These are phyloP conservation scores for Pachydiplax longipennis DNA, from an alignment of 2,888 invertebrate genomes.

Conservation along the genomic window DNA sequence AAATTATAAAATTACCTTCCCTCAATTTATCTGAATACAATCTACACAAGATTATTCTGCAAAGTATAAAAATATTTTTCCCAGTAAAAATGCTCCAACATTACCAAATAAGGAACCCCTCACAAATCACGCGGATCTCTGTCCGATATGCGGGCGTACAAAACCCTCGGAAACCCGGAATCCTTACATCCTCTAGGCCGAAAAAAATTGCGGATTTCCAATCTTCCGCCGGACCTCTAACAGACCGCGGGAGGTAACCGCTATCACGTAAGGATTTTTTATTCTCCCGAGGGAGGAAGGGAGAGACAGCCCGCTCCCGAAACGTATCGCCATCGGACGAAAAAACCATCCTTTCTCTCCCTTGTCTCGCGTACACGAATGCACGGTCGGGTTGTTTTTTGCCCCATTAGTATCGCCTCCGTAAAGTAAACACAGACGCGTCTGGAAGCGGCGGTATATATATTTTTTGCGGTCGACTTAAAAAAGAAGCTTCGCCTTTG, in stretches of 20 bases:
- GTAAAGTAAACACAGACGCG: constrained; percentile 41
- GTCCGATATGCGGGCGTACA: no score
- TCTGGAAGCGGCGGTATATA: not conserved
- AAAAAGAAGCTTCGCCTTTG: not conserved
- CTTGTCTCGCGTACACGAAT: not conserved
- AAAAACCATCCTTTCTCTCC: not conserved
- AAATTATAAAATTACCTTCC: no score
- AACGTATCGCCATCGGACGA: constrained; percentile 22
- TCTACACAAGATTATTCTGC: no score
- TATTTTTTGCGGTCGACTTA: not conserved
- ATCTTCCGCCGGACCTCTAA: not conserved
- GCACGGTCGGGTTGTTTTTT: constrained; percentile 4
- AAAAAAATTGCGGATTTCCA: not conserved
- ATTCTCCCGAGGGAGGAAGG: not conserved
- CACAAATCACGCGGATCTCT: no score
- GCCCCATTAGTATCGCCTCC: constrained; percentile 35
- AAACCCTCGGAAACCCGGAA: not conserved
- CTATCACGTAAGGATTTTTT: not conserved
- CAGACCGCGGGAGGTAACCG: not conserved
- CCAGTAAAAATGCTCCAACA: no score
- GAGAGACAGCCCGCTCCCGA: constrained; percentile 10
- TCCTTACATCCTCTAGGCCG: not conserved
- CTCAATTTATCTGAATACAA: no score
- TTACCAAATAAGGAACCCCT: no score
- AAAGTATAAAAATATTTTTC: no score